Evolutionary conservation across 2,113 vertebrate genomes (phyloP).

Genomic region (Falco punctatus): DNA sequence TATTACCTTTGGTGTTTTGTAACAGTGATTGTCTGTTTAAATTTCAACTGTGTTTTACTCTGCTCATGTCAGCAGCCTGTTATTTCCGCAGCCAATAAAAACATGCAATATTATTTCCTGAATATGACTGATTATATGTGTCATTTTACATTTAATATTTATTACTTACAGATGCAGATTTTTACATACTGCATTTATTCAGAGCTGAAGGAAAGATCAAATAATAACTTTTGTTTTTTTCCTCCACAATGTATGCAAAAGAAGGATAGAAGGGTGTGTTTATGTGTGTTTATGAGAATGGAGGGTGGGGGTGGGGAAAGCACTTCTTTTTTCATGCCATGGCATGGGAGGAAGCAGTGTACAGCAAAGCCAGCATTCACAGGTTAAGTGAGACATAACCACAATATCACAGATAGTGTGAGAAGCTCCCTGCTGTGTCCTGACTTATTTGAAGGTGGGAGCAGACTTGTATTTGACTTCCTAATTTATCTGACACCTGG

Average conservation of each 20-base stretch:
- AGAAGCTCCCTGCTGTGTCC: neutral
- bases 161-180: neutral
- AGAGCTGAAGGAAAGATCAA: neutral
- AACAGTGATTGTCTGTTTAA: neutral
- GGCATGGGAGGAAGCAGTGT: neutral
- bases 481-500: neutral
- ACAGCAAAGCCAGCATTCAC: neutral
- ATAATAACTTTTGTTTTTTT: neutral
- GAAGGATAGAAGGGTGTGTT: neutral
- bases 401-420: neutral
- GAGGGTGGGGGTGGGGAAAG: too few species aligned
- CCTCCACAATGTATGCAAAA: neutral
- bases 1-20: neutral
- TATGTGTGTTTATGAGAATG: neutral
- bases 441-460: neutral
- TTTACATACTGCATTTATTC: neutral
- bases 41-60: neutral
- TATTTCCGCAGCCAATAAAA: neutral
- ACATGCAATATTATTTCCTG: neutral
- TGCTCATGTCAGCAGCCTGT: neutral
- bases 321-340: neutral
- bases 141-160: neutral
- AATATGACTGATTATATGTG: neutral
- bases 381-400: neutral
- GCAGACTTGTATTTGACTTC: neutral